These are phyloP conservation scores for Thymelicus sylvestris DNA, from an alignment of 2,888 invertebrate genomes.

Conservation along the genomic window DNA sequence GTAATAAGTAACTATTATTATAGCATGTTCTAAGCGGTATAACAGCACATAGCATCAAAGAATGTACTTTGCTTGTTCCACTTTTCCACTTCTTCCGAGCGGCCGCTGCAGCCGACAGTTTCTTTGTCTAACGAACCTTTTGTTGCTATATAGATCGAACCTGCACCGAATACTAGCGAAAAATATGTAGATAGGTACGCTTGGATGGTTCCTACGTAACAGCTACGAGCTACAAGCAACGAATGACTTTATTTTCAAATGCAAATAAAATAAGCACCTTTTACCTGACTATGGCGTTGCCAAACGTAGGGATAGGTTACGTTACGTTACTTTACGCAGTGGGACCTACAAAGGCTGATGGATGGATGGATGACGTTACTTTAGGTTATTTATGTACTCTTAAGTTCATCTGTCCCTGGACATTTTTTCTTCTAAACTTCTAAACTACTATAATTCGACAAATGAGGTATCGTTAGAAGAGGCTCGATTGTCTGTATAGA, in stretches of 20 bases:
- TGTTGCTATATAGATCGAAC: constrained; percentile 9
- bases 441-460: too few species aligned
- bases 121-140: constrained; percentile 9
- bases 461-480: too few species aligned
- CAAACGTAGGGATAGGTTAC: too few species aligned
- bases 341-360: too few species aligned
- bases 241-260: neutral
- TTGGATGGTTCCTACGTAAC: neutral
- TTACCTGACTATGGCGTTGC: too few species aligned
- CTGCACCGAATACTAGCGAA: constrained; percentile 5
- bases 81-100: constrained; percentile 1
- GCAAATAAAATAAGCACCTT: too few species aligned
- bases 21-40: neutral
- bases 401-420: too few species aligned
- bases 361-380: too few species aligned
- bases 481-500: too few species aligned
- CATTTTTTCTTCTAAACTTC: too few species aligned
- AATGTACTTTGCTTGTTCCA: constrained; percentile 22
- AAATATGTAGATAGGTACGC: neutral
- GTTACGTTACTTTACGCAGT: too few species aligned
- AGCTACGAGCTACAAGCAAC: neutral
- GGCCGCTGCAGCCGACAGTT: constrained; percentile 11
- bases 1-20: neutral
- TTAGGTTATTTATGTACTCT: too few species aligned
- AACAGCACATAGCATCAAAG: constrained; percentile 5